These are phyloP conservation scores for Galaxea fascicularis DNA, from an alignment of 92 coral and sea anemone species.

Conservation along the genomic window DNA sequence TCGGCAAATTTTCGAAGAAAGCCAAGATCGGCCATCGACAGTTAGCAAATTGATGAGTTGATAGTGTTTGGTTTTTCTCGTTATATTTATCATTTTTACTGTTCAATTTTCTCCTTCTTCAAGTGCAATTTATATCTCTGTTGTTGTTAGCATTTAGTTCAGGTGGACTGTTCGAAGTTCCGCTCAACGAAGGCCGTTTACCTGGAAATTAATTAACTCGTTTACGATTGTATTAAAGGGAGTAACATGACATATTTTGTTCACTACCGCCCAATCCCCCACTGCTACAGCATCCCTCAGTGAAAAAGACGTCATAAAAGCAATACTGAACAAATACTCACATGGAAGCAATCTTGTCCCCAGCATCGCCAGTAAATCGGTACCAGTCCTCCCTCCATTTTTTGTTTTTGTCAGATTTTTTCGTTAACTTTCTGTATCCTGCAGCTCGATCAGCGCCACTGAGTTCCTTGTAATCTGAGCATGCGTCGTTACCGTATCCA, in stretches of 20 bases:
- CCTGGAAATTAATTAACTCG: no score
- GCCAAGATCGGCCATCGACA: background rate
- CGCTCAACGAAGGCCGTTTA: no score
- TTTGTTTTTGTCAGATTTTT: slow-evolving; percentile 6
- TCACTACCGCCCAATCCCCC: no score
- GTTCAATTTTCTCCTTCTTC: no score
- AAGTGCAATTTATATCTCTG: no score
- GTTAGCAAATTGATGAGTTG: background rate
- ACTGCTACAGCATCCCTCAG: background rate
- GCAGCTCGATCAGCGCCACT: slow-evolving; percentile 22
- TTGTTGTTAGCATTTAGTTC: no score
- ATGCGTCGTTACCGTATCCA: slow-evolving; percentile 32
- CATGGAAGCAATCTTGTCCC: slow-evolving; percentile 34
- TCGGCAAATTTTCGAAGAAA: background rate
- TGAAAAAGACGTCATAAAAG: background rate
- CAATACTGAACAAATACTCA: background rate
- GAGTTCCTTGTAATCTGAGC: slow-evolving; percentile 23
- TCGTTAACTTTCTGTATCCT: slow-evolving; percentile 14
- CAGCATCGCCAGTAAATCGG: slow-evolving; percentile 20
- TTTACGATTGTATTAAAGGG: no score
- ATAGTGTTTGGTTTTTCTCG: no score
- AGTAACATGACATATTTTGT: no score
- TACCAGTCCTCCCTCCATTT: slow-evolving; percentile 35
- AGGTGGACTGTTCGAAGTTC: no score
- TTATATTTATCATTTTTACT: no score